A percentile compares a stretch with the other conserved stretches of the same genome.
Conservation (phyloP, 2,113 vertebrate genomes). For the Poeciliopsis retropinna region DNA sequence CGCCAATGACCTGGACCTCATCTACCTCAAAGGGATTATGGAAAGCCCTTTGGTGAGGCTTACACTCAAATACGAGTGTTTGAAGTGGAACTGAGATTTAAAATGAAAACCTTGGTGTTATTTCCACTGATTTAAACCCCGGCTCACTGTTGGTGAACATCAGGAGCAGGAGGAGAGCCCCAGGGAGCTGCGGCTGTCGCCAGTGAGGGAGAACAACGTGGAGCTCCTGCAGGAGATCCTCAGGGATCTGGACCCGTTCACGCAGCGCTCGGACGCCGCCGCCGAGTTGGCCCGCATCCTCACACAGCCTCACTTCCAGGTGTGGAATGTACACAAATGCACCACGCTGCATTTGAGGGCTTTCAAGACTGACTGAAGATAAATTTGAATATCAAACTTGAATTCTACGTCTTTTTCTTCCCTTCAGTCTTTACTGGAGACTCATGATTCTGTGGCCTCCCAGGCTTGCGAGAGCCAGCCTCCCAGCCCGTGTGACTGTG, state of each 20-base stretch:
- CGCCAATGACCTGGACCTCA: conserved; percentile 91
- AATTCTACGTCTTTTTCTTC: neutral
- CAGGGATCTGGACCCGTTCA: conserved; percentile 87
- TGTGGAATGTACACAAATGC: conserved; percentile 39
- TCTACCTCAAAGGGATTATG: conserved; percentile 96
- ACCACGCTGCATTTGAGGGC: neutral
- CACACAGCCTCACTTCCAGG: conserved; percentile 94
- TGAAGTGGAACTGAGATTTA: neutral
- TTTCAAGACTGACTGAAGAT: neutral
- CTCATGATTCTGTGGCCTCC: conserved; percentile 93
- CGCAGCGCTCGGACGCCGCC: conserved; percentile 76
- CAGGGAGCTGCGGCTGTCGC: conserved; percentile 87
- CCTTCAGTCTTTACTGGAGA: conserved; percentile 91
- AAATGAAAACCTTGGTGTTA: neutral
- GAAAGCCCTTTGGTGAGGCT: conserved; percentile 89
- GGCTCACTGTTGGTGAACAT: neutral
- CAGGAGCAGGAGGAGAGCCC: conserved; percentile 89
- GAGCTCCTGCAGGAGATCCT: conserved; percentile 96
- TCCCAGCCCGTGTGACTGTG: conserved; percentile 81
- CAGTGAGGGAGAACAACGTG: conserved; percentile 92
- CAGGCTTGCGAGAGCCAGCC: conserved; percentile 89
- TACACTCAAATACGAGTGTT: conserved; percentile 1
- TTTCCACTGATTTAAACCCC: neutral
- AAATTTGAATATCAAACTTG: neutral
- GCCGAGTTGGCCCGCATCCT: conserved; percentile 88